Conservation (phyloP, 2,888 invertebrate genomes). For the Lepidochitona cinerea region DNA sequence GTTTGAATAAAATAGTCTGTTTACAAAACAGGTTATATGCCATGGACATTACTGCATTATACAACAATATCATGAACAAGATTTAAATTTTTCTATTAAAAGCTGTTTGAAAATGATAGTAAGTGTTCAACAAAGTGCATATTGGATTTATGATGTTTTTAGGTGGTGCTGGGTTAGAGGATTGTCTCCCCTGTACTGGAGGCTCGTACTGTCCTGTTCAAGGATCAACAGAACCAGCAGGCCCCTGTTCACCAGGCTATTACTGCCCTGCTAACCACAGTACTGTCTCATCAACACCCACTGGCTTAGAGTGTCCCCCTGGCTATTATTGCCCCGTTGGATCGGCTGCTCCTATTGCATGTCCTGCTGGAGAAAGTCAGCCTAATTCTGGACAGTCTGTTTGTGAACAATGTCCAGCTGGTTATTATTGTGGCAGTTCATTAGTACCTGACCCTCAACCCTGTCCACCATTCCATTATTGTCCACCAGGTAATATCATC, state of each 20-base stretch:
- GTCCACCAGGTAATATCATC: slow-evolving; percentile 53
- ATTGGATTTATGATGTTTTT: too few relatives aligned
- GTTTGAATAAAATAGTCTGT: too few relatives aligned
- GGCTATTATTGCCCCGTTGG: slow-evolving; percentile 61
- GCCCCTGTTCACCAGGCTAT: slow-evolving; percentile 59
- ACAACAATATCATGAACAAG: too few relatives aligned
- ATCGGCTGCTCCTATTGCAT: slow-evolving; percentile 54
- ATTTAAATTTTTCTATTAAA: too few relatives aligned
- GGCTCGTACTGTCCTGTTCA: slow-evolving; percentile 60
- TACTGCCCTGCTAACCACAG: slow-evolving; percentile 64
- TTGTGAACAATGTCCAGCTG: slow-evolving; percentile 60
- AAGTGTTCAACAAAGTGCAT: too few relatives aligned
- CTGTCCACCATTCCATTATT: slow-evolving; percentile 62
- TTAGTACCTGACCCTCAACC: slow-evolving; percentile 46
- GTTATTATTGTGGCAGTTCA: slow-evolving; percentile 60
- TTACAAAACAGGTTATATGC: too few relatives aligned
- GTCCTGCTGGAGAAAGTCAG: slow-evolving; percentile 59
- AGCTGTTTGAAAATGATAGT: too few relatives aligned
- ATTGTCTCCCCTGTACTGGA: slow-evolving; percentile 60
- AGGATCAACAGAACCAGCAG: slow-evolving; percentile 57
- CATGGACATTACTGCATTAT: too few relatives aligned
- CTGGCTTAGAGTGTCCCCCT: slow-evolving; percentile 48
- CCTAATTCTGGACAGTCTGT: slow-evolving; percentile 41
- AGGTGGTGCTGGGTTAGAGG: slow-evolving; percentile 55
- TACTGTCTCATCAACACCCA: slow-evolving; percentile 51